Evolutionary conservation across 2,888 invertebrate species (phyloP).

Genomic region (Perizoma flavofasciatum): DNA sequence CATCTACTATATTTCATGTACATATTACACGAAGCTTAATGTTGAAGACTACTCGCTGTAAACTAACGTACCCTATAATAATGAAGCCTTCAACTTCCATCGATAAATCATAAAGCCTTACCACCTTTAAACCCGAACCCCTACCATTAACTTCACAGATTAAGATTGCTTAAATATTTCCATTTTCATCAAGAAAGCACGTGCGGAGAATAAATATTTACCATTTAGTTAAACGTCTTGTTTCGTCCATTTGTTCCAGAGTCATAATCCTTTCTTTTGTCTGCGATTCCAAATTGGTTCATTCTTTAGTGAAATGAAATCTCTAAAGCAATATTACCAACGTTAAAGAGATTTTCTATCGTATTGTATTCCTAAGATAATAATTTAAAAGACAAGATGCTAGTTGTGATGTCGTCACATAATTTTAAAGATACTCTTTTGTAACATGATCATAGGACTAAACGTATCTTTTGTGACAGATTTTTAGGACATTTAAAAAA

Average conservation of each 20-base stretch:
- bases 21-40: too few relatives aligned
- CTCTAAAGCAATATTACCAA: slow-evolving; percentile 23
- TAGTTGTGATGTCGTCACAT: not conserved
- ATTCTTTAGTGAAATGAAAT: slow-evolving; percentile 49
- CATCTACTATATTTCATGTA: too few relatives aligned
- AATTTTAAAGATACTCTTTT: too few relatives aligned
- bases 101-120: slow-evolving; percentile 39
- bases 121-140: slow-evolving; percentile 14
- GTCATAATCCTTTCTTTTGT: slow-evolving; percentile 56
- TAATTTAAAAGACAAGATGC: slow-evolving; percentile 10
- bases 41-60: too few relatives aligned
- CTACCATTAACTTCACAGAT: slow-evolving; percentile 4
- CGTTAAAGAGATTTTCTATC: slow-evolving; percentile 14
- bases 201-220: slow-evolving; percentile 49
- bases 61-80: not conserved
- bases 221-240: slow-evolving; percentile 44
- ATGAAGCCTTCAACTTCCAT: slow-evolving; percentile 15
- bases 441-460: too few relatives aligned
- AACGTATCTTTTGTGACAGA: too few relatives aligned
- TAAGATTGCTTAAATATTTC: slow-evolving; percentile 18
- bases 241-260: slow-evolving; percentile 56
- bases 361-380: slow-evolving; percentile 16
- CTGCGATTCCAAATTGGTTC: slow-evolving; percentile 57
- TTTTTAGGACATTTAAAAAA: too few relatives aligned
- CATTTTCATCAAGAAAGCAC: slow-evolving; percentile 32